These are phyloP conservation scores for Poeciliopsis turrubarensis DNA, from an alignment of 2,113 vertebrate species.

Conservation along the genomic window DNA sequence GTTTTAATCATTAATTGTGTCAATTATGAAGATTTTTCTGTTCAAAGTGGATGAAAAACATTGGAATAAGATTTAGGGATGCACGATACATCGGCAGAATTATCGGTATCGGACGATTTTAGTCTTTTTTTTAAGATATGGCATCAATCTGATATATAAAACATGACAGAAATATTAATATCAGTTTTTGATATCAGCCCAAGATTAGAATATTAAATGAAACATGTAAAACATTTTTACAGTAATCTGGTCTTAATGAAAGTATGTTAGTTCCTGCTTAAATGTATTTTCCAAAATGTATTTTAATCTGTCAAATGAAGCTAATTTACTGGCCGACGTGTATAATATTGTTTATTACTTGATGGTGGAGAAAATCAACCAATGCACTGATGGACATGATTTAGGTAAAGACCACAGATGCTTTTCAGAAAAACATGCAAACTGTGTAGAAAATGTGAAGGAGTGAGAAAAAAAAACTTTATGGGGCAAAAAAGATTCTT, in stretches of 20 bases:
- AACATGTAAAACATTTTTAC: not conserved
- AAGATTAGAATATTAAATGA: not conserved
- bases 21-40: too few relatives aligned
- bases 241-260: not conserved
- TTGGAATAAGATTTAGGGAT: too few relatives aligned
- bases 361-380: not conserved
- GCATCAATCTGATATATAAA: too few relatives aligned
- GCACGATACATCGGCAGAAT: too few relatives aligned
- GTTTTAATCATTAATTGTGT: too few relatives aligned
- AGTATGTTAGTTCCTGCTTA: not conserved
- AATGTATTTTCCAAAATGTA: not conserved
- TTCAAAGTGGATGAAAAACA: too few relatives aligned
- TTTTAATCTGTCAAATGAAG: not conserved
- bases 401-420: too few relatives aligned
- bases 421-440: not conserved
- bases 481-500: not conserved
- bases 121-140: too few relatives aligned
- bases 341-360: not conserved
- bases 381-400: too few relatives aligned
- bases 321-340: not conserved
- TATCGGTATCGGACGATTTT: too few relatives aligned
- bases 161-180: too few relatives aligned
- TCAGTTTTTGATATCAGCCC: too few relatives aligned
- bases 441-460: not conserved
- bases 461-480: not conserved